Conservation (phyloP, 2,888 invertebrate genomes). For the Sminthurides aquaticus region DNA sequence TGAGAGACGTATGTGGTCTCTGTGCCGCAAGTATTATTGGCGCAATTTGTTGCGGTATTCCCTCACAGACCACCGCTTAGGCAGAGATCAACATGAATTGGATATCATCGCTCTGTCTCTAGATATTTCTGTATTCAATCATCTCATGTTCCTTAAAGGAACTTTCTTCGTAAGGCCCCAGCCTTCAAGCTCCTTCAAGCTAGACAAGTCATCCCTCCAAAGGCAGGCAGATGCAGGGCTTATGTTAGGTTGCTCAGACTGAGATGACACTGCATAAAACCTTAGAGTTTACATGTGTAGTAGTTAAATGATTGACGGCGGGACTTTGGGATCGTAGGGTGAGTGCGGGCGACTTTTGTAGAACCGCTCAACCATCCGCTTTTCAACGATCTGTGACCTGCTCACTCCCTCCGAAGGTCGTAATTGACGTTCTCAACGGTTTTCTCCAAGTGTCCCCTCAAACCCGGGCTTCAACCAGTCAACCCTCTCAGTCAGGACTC, state of each 20-base stretch:
- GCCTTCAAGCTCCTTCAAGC: neutral
- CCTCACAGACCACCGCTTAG: neutral
- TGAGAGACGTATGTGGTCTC: constrained; percentile 7
- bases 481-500: neutral
- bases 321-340: neutral
- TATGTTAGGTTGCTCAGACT: neutral
- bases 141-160: neutral
- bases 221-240: neutral
- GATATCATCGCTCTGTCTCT: neutral
- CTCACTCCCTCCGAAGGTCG: constrained; percentile 16
- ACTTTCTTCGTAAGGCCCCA: neutral
- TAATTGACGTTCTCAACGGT: constrained; percentile 19
- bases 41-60: constrained; percentile 5
- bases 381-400: constrained; percentile 24
- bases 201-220: neutral
- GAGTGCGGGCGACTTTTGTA: neutral
- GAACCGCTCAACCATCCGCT: constrained; percentile 15
- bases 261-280: neutral
- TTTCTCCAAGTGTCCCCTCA: neutral
- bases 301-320: neutral
- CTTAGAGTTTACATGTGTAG: neutral
- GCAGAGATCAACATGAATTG: neutral
- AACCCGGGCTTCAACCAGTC: neutral
- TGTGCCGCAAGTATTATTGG: neutral
- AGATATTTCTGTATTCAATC: neutral